These are phyloP conservation scores for Drosophila meridiana DNA, from an alignment of 2,888 invertebrate genomes.

Conservation along the genomic window DNA sequence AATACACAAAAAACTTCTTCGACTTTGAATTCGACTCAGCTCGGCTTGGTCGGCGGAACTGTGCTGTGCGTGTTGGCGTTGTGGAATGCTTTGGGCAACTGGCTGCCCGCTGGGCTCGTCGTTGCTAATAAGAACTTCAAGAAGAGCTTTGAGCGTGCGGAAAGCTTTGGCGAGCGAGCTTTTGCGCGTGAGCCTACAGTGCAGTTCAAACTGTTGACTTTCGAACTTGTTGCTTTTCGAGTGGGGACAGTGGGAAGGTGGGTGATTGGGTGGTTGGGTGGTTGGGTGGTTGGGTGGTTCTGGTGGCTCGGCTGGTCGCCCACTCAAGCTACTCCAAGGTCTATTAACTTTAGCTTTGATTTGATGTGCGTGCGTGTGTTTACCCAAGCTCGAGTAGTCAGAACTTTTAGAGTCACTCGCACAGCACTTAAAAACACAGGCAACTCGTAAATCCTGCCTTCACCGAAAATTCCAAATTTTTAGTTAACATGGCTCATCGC, in stretches of 20 bases:
- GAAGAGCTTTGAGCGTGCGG: conserved; percentile 58
- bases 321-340: conserved; percentile 48
- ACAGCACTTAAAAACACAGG: conserved; percentile 5
- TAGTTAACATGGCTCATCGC: conserved; percentile 60
- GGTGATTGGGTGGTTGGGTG: neutral
- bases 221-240: conserved; percentile 64
- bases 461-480: conserved; percentile 41
- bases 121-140: conserved; percentile 70
- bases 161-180: conserved; percentile 32
- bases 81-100: conserved; percentile 55
- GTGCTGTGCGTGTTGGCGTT: conserved; percentile 40
- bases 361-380: conserved; percentile 9
- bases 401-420: conserved; percentile 5
- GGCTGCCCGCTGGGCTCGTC: conserved; percentile 30
- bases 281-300: neutral
- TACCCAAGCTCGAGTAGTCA: conserved; percentile 36
- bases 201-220: conserved; percentile 34
- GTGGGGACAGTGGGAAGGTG: neutral
- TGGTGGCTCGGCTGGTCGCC: conserved; percentile 24
- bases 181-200: conserved; percentile 35
- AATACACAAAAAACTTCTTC: conserved; percentile 45
- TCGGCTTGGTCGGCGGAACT: neutral
- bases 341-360: conserved; percentile 22
- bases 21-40: conserved; percentile 13
- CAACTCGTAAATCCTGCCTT: conserved; percentile 3